Percentiles rank a stretch among this genome's conserved stretches.
Conservation (phyloP, 64 coral and sea anemone species). For the Actinia tenebrosa region DNA sequence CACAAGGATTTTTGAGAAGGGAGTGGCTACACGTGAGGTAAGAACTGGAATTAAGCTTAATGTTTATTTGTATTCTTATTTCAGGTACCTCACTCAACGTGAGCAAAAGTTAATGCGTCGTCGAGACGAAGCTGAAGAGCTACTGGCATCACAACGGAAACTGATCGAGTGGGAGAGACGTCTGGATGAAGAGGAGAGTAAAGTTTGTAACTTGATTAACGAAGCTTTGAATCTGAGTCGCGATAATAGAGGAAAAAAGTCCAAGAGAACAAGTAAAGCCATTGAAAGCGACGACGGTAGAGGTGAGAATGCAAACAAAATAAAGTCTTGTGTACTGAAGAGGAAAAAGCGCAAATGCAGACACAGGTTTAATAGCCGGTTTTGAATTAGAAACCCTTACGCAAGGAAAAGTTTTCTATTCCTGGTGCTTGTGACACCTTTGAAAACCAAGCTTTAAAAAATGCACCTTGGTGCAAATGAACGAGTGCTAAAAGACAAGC, state of each 20-base stretch:
- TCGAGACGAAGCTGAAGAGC: conserved; percentile 72
- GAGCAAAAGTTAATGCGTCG: conserved; percentile 84
- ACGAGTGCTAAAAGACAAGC: too few relatives aligned
- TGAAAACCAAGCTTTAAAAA: too few relatives aligned
- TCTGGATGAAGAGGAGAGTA: conserved; percentile 73
- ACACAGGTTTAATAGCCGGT: too few relatives aligned
- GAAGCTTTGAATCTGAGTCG: conserved; percentile 30
- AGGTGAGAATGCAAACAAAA: background rate
- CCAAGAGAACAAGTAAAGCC: conserved; percentile 43
- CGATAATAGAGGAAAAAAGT: conserved; percentile 20
- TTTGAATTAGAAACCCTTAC: too few relatives aligned
- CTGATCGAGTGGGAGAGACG: conserved; percentile 83
- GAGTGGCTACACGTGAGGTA: background rate
- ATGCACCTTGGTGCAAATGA: too few relatives aligned
- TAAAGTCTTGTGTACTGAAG: too few relatives aligned
- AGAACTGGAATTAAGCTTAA: background rate
- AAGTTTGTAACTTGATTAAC: conserved; percentile 74
- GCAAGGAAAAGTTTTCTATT: too few relatives aligned
- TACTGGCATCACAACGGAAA: conserved; percentile 69
- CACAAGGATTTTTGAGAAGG: too few relatives aligned
- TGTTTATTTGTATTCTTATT: background rate
- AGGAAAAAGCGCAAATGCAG: too few relatives aligned
- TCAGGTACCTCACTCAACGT: conserved; percentile 79
- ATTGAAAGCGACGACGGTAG: background rate
- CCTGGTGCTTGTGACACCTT: too few relatives aligned